These are phyloP conservation scores for Mohoua ochrocephala DNA, from an alignment of 2,113 vertebrate genomes.

Conservation along the genomic window DNA sequence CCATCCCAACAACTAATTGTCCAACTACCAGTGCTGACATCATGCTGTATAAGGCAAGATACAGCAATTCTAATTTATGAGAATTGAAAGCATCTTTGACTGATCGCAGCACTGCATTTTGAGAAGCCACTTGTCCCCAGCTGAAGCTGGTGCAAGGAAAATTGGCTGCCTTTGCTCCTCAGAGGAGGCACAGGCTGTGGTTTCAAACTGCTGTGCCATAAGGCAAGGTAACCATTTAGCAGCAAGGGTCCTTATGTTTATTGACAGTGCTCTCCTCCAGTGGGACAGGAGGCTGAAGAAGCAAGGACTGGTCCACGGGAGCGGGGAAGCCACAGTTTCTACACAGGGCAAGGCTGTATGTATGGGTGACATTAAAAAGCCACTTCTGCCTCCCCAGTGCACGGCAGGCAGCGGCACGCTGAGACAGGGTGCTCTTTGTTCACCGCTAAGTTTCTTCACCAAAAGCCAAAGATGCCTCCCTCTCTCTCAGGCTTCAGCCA, in stretches of 20 bases:
- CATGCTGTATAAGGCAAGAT: fast-evolving
- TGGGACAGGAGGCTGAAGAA: neutral
- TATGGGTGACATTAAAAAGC: neutral
- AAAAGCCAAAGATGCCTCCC: neutral
- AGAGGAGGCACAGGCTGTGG: no score
- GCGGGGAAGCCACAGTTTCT: neutral
- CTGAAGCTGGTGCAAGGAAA: neutral
- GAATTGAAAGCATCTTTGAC: neutral
- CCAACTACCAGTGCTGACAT: fast-evolving
- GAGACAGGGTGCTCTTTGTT: neutral
- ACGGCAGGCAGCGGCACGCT: fast-evolving
- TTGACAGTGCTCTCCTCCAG: fast-evolving
- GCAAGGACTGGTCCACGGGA: neutral
- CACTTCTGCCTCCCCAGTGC: neutral
- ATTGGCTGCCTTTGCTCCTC: neutral
- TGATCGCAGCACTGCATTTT: fast-evolving
- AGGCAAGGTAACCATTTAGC: neutral
- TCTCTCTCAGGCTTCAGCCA: neutral
- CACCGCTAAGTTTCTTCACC: neutral
- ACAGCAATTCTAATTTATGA: neutral
- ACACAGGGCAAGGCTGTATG: fast-evolving
- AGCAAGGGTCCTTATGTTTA: neutral
- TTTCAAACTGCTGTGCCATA: neutral
- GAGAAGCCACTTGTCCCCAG: neutral
- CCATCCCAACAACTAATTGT: neutral